phyloP scores from a whole-genome alignment of 2,888 invertebrate genomes.

The Drosophila longiperda region DNA sequence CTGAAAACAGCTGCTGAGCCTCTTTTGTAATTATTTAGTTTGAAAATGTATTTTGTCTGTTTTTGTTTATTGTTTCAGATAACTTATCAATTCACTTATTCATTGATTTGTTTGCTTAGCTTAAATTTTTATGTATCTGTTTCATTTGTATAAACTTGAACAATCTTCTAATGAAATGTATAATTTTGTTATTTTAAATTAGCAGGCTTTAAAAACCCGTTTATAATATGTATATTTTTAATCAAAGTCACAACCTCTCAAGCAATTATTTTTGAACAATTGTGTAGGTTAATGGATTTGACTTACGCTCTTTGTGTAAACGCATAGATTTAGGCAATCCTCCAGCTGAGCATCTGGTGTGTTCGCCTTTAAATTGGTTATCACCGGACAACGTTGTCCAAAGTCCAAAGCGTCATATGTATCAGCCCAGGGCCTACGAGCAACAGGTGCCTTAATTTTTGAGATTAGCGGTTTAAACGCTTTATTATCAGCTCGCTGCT shows the following conservation, averaged over 20 bases:
- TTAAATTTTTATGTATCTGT: not conserved
- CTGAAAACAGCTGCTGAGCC: not conserved
- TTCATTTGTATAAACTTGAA: not conserved
- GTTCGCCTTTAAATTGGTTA: constrained; percentile 61
- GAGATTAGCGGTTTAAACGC: constrained; percentile 14
- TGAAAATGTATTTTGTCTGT: not conserved
- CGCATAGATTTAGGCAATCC: constrained; percentile 83
- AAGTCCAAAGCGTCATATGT: constrained; percentile 72
- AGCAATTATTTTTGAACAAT: not conserved
- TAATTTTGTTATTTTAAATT: no score
- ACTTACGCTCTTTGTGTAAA: constrained; percentile 84
- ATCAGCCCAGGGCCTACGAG: constrained; percentile 79
- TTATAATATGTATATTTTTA: not conserved
- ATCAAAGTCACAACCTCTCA: not conserved
- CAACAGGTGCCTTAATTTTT: constrained; percentile 72
- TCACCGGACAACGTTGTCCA: constrained; percentile 82
- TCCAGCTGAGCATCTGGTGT: constrained; percentile 76
- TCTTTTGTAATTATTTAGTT: not conserved
- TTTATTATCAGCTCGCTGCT: constrained; percentile 30
- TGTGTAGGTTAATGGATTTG: not conserved
- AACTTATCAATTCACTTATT: not conserved
- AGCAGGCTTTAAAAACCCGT: not conserved
- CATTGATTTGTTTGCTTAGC: not conserved
- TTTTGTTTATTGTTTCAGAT: not conserved
- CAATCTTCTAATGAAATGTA: not conserved